A percentile compares a stretch with the other conserved stretches of the same genome.
Evolutionary conservation across 2,113 vertebrate genomes (phyloP).

Genomic region (Ascaphus truei): DNA sequence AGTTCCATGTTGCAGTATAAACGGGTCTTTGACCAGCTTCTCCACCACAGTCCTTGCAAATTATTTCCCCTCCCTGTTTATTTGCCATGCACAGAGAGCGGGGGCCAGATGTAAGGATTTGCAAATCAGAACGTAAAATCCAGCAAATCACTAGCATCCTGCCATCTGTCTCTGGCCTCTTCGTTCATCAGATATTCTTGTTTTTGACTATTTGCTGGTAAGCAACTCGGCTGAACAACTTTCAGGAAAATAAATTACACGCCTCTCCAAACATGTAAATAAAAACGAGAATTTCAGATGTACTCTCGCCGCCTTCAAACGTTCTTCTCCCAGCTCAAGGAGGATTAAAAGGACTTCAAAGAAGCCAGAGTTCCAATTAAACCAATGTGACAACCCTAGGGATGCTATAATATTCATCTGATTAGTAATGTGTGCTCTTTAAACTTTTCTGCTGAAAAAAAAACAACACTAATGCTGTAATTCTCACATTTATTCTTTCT

Average conservation of each 20-base stretch:
- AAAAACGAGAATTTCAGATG: slow-evolving; percentile 62
- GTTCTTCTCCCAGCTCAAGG: slow-evolving; percentile 53
- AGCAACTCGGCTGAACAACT: slow-evolving; percentile 40
- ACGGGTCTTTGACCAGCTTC: slow-evolving; percentile 33
- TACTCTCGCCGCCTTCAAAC: slow-evolving; percentile 52
- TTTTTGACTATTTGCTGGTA: slow-evolving; percentile 42
- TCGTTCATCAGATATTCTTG: slow-evolving; percentile 36
- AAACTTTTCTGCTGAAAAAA: slow-evolving; percentile 63
- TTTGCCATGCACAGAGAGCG: not conserved
- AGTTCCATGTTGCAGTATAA: not conserved
- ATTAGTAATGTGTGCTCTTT: slow-evolving; percentile 67
- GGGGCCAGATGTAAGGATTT: slow-evolving; percentile 27
- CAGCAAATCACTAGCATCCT: slow-evolving; percentile 29
- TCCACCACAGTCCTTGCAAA: not conserved
- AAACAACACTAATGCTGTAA: too few species aligned
- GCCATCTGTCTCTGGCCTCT: slow-evolving; percentile 48
- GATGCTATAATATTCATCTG: slow-evolving; percentile 59
- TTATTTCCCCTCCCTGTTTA: rapidly evolving
- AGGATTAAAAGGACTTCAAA: slow-evolving; percentile 74
- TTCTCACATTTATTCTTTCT: too few species aligned
- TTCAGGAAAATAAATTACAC: slow-evolving; percentile 41
- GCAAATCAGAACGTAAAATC: slow-evolving; percentile 41
- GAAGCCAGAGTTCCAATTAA: slow-evolving; percentile 66
- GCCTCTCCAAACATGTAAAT: slow-evolving; percentile 67
- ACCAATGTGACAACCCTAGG: slow-evolving; percentile 59